These are phyloP conservation scores for Meloidogyne hapla DNA, from an alignment of 1,140 invertebrate genomes.

Conservation along the genomic window DNA sequence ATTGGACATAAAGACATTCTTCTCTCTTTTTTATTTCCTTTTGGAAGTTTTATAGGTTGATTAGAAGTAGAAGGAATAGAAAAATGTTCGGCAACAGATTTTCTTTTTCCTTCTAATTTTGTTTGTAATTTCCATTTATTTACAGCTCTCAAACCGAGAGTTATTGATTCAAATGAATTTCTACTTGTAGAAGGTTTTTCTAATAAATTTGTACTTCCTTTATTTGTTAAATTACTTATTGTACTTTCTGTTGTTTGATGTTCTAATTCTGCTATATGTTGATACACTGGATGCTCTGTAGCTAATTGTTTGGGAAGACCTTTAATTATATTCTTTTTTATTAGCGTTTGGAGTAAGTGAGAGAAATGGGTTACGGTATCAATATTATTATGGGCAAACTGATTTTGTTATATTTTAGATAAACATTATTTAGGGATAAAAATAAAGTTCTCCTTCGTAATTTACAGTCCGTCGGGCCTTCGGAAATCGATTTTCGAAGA, in stretches of 20 bases:
- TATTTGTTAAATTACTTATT: neutral
- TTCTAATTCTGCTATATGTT: conserved; percentile 3
- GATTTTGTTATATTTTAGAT: no score
- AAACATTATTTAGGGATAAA: no score
- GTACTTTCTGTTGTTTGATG: neutral
- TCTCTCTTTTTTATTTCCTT: neutral
- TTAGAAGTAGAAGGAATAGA: neutral
- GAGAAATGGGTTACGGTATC: no score
- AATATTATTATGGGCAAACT: no score
- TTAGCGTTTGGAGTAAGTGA: no score
- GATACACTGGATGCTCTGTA: neutral
- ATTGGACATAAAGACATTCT: neutral
- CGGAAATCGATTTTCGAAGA: no score
- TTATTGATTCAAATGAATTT: neutral
- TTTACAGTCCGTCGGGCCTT: no score
- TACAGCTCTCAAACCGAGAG: neutral
- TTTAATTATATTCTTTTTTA: no score
- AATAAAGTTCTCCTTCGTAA: no score
- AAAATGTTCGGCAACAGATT: neutral
- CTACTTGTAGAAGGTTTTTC: neutral
- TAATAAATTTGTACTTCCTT: neutral
- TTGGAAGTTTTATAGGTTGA: neutral
- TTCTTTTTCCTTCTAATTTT: neutral
- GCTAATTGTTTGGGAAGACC: neutral
- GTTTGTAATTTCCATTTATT: neutral